These are phyloP conservation scores for Limanda limanda DNA, from an alignment of 2,113 vertebrate species.

Conservation along the genomic window DNA sequence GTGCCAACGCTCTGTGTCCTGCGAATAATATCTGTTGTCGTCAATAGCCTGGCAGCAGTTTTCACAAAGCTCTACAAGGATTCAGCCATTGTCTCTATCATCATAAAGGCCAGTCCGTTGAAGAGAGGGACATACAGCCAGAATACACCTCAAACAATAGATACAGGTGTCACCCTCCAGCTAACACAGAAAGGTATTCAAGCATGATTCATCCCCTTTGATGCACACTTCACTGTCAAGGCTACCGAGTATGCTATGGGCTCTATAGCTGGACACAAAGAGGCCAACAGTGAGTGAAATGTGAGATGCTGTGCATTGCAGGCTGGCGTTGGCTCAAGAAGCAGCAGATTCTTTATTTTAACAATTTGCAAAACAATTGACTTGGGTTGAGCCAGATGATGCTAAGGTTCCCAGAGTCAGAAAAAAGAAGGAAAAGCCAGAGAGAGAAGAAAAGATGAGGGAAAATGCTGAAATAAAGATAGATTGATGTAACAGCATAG, in stretches of 20 bases:
- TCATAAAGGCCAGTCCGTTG: slow-evolving; percentile 22
- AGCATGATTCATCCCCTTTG: slow-evolving; percentile 17
- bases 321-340: slow-evolving; percentile 13
- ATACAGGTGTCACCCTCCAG: slow-evolving; percentile 60
- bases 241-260: slow-evolving; percentile 1
- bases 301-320: slow-evolving; percentile 49
- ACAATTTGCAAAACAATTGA: slow-evolving; percentile 29
- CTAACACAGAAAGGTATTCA: slow-evolving; percentile 23
- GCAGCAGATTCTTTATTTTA: neutral
- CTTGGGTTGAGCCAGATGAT: slow-evolving; percentile 1
- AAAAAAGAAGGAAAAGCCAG: slow-evolving; percentile 11
- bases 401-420: slow-evolving; percentile 18
- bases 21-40: slow-evolving; percentile 34
- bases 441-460: slow-evolving; percentile 1
- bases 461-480: neutral
- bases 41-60: neutral
- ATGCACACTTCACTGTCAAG: slow-evolving; percentile 52
- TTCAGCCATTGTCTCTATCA: slow-evolving; percentile 35
- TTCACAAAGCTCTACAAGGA: slow-evolving; percentile 7
- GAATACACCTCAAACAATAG: slow-evolving; percentile 47
- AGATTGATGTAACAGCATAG: slow-evolving; percentile 23
- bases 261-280: slow-evolving; percentile 28
- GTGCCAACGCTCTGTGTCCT: slow-evolving; percentile 5
- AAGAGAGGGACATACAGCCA: slow-evolving; percentile 23
- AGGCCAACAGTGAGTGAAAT: slow-evolving; percentile 55